These are phyloP conservation scores for Caenorhabditis becei DNA, from an alignment of 2,888 invertebrate species.

Conservation along the genomic window DNA sequence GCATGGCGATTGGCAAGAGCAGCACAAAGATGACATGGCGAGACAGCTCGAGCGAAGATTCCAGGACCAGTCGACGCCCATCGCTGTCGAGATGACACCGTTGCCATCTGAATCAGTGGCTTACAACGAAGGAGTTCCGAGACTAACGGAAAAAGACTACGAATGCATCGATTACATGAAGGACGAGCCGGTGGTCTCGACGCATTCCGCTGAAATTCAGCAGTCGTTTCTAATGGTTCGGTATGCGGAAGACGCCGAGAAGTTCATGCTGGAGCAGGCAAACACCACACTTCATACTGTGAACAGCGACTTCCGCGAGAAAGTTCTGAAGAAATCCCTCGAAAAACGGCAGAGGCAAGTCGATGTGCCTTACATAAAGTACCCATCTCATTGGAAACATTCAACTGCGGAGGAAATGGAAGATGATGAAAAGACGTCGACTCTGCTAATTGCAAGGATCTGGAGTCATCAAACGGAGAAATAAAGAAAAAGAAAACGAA, in stretches of 20 bases:
- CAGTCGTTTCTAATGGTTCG: conserved; percentile 16
- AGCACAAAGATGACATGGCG: no score
- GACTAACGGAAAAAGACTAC: conserved; percentile 23
- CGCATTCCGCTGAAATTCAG: conserved; percentile 17
- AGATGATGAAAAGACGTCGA: conserved; percentile 9
- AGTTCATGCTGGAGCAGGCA: conserved; percentile 6
- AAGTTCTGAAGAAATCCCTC: conserved; percentile 3
- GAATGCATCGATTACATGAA: conserved; percentile 21
- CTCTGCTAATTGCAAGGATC: neutral
- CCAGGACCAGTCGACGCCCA: no score
- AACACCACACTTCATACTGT: neutral
- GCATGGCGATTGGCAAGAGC: no score
- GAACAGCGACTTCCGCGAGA: conserved; percentile 12
- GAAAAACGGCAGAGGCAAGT: conserved; percentile 22
- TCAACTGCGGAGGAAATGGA: conserved; percentile 13
- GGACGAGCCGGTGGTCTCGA: conserved; percentile 13
- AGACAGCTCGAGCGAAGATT: no score
- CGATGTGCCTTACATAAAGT: conserved; percentile 22
- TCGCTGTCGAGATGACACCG: no score
- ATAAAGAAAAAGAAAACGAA: no score
- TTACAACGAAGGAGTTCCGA: neutral
- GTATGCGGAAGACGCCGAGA: conserved; percentile 39
- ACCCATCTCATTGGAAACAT: conserved; percentile 18
- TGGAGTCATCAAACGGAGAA: no score
- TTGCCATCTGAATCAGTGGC: no score